Percentiles rank a stretch among this genome's conserved stretches.
Conservation (phyloP, 2,797 vertebrate genomes). For the Gadopsis marmoratus region DNA sequence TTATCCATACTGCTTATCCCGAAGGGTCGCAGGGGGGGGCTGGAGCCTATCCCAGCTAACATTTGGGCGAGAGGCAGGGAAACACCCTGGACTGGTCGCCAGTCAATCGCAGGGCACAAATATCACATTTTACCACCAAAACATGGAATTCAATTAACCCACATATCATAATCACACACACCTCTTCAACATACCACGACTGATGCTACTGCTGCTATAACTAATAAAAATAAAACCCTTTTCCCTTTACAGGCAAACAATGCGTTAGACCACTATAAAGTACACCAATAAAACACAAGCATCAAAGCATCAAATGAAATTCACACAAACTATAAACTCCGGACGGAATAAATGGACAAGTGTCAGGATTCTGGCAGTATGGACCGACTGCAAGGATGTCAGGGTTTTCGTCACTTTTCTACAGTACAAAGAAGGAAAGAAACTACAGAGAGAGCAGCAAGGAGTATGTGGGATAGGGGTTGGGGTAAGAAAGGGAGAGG, state of each 20-base stretch:
- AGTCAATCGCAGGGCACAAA: too few relatives aligned
- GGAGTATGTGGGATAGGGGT: slow-evolving; percentile 39
- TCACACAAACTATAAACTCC: not conserved
- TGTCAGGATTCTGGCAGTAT: not conserved
- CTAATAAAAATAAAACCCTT: not conserved
- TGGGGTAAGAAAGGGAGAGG: slow-evolving; percentile 45
- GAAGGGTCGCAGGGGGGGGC: too few relatives aligned
- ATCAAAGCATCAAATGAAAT: not conserved
- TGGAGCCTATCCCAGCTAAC: too few relatives aligned
- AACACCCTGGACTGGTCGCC: too few relatives aligned
- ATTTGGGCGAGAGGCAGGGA: too few relatives aligned
- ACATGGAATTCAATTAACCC: not conserved
- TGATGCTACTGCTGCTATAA: not conserved
- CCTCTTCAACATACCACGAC: not conserved
- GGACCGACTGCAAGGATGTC: not conserved
- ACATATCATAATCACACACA: not conserved
- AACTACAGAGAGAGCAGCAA: slow-evolving; percentile 14
- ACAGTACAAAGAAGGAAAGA: slow-evolving; percentile 25
- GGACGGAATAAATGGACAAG: not conserved
- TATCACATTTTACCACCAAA: not conserved
- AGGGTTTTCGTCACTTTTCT: slow-evolving; percentile 13
- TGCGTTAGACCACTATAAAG: not conserved
- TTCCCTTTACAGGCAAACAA: not conserved
- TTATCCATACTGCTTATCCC: too few relatives aligned
- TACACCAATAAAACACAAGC: not conserved